These are phyloP conservation scores for Eupithecia dodoneata DNA, from an alignment of 2,888 invertebrate species.

Conservation along the genomic window DNA sequence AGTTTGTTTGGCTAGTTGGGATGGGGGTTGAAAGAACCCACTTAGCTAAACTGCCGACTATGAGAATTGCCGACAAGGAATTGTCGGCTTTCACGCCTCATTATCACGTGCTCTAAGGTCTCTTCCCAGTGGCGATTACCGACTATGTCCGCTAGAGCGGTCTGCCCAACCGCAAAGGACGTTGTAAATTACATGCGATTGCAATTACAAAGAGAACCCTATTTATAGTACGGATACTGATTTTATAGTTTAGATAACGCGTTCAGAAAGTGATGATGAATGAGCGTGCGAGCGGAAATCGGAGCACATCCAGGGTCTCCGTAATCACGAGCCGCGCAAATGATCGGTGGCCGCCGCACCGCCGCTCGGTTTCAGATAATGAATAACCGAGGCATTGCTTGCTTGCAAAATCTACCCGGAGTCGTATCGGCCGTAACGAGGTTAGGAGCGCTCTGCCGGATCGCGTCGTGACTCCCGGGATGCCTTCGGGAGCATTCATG, in stretches of 20 bases:
- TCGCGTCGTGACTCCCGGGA: constrained; percentile 69
- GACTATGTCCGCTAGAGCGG: constrained; percentile 45
- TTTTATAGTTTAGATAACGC: constrained; percentile 61
- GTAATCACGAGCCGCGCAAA: constrained; percentile 72
- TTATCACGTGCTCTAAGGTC: constrained; percentile 49
- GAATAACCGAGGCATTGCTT: constrained; percentile 74
- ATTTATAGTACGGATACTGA: constrained; percentile 57
- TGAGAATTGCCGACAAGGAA: constrained; percentile 41
- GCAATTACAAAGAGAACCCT: constrained; percentile 55
- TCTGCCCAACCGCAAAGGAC: constrained; percentile 48
- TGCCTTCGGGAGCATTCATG: constrained; percentile 74
- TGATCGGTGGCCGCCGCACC: constrained; percentile 55
- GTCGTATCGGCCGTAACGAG: constrained; percentile 72
- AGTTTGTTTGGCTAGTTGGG: constrained; percentile 28
- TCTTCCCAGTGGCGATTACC: constrained; percentile 42
- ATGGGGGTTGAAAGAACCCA: constrained; percentile 30
- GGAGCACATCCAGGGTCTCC: constrained; percentile 67
- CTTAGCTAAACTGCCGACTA: constrained; percentile 37
- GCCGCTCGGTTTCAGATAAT: constrained; percentile 66
- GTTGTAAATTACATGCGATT: constrained; percentile 58
- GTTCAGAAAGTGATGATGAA: constrained; percentile 63
- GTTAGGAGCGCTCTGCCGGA: constrained; percentile 62
- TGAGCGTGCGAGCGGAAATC: constrained; percentile 67
- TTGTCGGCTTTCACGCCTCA: constrained; percentile 43
- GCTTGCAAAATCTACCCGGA: constrained; percentile 74